phyloP scores from a whole-genome alignment of 2,797 vertebrate species.

The Clarias fuscus region DNA sequence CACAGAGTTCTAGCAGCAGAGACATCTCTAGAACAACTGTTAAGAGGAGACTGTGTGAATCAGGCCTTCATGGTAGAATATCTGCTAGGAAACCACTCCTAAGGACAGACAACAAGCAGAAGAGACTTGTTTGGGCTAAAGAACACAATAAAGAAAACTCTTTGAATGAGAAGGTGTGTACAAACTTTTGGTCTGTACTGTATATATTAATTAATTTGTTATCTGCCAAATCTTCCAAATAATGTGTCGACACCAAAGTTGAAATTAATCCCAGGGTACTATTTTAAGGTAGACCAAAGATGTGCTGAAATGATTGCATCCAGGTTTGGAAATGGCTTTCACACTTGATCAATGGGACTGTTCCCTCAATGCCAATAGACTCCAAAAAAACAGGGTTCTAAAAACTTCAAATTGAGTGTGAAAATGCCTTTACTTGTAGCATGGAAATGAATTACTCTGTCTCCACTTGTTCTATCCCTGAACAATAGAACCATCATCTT shows the following conservation, averaged over 20 bases:
- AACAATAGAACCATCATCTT: not conserved
- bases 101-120: too few species aligned
- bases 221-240: not conserved
- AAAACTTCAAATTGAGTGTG: not conserved
- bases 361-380: not conserved
- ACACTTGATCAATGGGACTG: not conserved
- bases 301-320: not conserved
- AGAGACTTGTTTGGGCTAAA: too few species aligned
- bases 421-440: not conserved
- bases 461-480: not conserved
- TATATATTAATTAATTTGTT: too few species aligned
- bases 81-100: too few species aligned
- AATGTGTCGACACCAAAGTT: not conserved
- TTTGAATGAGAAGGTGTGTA: too few species aligned
- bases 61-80: too few species aligned
- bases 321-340: conserved; percentile 1
- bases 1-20: too few species aligned
- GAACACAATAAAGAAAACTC: too few species aligned
- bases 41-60: too few species aligned
- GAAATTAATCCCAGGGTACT: not conserved
- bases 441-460: not conserved
- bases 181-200: too few species aligned
- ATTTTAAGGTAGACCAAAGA: not conserved
- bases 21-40: too few species aligned
- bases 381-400: not conserved